These are phyloP conservation scores for Nasua narica DNA, from an alignment of 2,797 vertebrate species.

Conservation along the genomic window DNA sequence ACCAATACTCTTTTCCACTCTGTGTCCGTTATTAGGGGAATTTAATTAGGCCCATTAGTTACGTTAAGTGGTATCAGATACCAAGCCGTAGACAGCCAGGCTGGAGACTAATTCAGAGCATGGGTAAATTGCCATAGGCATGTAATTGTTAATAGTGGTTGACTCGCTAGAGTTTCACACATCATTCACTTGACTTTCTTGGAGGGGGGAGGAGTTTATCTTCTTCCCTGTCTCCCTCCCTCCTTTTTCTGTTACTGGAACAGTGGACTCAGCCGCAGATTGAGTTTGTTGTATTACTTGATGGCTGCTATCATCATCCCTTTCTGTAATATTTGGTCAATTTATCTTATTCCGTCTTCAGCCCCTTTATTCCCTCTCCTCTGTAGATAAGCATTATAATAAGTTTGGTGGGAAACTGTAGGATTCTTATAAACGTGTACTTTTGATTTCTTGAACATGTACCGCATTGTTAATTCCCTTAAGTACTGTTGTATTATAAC, in stretches of 20 bases:
- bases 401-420: not conserved
- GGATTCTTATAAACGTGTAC: not conserved
- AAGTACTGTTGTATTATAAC: not conserved
- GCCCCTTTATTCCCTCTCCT: not conserved
- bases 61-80: not conserved
- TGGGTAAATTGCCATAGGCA: too few relatives aligned
- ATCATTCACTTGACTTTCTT: not conserved
- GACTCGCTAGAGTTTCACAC: not conserved
- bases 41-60: not conserved
- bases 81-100: not conserved
- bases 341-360: not conserved
- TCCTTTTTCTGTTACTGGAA: not conserved
- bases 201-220: too few relatives aligned
- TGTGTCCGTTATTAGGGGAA: not conserved
- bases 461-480: not conserved
- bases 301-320: not conserved
- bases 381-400: not conserved
- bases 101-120: not conserved
- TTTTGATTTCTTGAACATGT: not conserved
- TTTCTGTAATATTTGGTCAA: not conserved
- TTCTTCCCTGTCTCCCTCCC: not conserved
- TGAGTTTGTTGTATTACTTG: not conserved
- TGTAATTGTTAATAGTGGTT: not conserved
- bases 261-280: not conserved
- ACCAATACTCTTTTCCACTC: not conserved